These are phyloP conservation scores for Mus spretus DNA, from an alignment of 2,797 vertebrate species.

Conservation along the genomic window DNA sequence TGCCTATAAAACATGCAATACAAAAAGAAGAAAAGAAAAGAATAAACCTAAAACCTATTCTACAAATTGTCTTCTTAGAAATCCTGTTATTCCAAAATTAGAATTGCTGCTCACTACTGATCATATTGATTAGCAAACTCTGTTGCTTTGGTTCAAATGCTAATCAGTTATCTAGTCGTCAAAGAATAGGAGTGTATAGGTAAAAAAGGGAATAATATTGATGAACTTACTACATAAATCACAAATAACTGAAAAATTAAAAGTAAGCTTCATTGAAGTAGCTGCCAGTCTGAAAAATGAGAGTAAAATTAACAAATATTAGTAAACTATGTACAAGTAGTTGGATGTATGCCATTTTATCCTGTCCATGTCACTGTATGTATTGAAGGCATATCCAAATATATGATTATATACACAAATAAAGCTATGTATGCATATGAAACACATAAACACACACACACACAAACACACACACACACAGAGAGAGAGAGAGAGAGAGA, in stretches of 20 bases:
- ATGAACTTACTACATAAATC: background rate
- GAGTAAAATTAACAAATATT: background rate
- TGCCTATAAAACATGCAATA: background rate
- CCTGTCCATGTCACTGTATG: background rate
- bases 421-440: background rate
- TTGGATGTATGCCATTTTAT: background rate
- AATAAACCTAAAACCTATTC: background rate
- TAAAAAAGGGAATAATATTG: background rate
- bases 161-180: background rate
- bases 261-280: background rate
- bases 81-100: background rate
- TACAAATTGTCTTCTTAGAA: background rate
- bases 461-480: too few relatives aligned
- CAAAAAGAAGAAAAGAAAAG: background rate
- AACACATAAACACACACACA: background rate
- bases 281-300: background rate
- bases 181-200: background rate
- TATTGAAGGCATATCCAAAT: background rate
- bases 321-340: background rate
- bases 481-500: too few relatives aligned
- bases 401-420: background rate
- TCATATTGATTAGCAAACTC: background rate
- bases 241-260: background rate
- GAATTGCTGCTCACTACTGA: background rate
- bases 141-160: background rate